Evolutionary conservation across 2,888 invertebrate genomes (phyloP), one percentile per base, ranked within the genome.

Genomic region (Uropetala carovei): DNA sequence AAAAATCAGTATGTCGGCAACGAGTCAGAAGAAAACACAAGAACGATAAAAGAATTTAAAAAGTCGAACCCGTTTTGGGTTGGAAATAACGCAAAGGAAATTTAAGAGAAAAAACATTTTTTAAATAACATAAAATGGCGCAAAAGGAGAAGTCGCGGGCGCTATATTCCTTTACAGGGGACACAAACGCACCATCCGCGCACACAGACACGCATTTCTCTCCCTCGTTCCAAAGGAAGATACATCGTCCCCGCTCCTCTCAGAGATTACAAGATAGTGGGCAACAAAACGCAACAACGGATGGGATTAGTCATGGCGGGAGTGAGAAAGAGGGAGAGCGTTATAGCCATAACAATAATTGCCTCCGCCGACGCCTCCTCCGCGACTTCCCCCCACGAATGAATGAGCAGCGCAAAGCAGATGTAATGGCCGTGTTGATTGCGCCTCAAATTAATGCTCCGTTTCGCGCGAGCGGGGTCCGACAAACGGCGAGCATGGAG

Each of bases 201-300:
- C 27, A 83, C 83, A 57, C 27, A 57, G 57, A 57, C 43, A 43
- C 83, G 56, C 83, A 83, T 57, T 83, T 83, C 57, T 57, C 43
- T 83, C 57, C 83, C 83, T n/a, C 83, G 18, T 16, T 43, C 56
- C 83, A 43, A 83, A 43, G 56, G 83, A 56, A 43, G 30, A 30
- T 16, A 13, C 16, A 7, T 43, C 9, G 0, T 9, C 56, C 83
- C 56, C 56, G 27, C n/a, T 22, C 22, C 81, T 30, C 81, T 64
- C 60, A n/a, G 89, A 89, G 89, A 89, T 89, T 89, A 89, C 89
- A 64, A 64, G 89, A 89, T 89, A 43, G 89, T 64, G 64, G 57
- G 89, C 89, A 89, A 43, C 89, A 64, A 89, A 89, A 89, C 89
- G 30, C 43, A 60, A 89, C 89, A 89, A 18, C 89, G 89, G 89